Conservation (phyloP, 2,113 vertebrate genomes). For the Esox niger region DNA sequence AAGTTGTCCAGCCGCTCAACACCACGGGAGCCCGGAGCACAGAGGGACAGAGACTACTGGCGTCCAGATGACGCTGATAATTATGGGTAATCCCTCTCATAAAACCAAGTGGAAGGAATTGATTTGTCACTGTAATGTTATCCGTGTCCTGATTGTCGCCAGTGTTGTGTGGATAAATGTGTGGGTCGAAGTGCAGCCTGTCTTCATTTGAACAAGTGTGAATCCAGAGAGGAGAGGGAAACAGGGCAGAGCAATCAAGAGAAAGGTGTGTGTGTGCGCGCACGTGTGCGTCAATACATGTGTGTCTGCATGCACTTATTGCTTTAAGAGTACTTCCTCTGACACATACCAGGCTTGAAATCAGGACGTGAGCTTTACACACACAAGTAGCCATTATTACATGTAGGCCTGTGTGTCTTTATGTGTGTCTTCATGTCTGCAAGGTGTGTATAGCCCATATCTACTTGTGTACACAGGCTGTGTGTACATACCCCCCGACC, state of each 20-base stretch:
- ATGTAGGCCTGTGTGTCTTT: background rate
- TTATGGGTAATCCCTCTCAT: constrained; percentile 48
- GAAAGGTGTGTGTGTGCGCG: background rate
- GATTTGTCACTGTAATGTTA: constrained; percentile 51
- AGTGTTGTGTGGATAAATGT: constrained; percentile 25
- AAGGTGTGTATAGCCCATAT: background rate
- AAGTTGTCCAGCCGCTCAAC: constrained; percentile 11
- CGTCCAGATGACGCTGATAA: constrained; percentile 36
- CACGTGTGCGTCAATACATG: constrained; percentile 6
- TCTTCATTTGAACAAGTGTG: constrained; percentile 17
- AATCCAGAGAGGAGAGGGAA: constrained; percentile 5
- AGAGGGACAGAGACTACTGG: constrained; percentile 24
- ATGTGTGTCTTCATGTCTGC: background rate
- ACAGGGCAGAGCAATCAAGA: background rate
- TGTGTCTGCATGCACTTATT: background rate
- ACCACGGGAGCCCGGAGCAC: constrained; percentile 12
- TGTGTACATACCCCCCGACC: background rate
- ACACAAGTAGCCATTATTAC: too few relatives aligned
- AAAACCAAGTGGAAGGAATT: constrained; percentile 40
- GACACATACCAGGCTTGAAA: too few relatives aligned
- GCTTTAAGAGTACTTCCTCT: too few relatives aligned
- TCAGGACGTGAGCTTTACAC: too few relatives aligned
- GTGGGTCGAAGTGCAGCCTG: constrained; percentile 13
- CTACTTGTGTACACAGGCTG: background rate
- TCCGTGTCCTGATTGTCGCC: constrained; percentile 14